These are phyloP conservation scores for Sceloporus undulatus DNA, from an alignment of 2,113 vertebrate genomes.

Conservation along the genomic window DNA sequence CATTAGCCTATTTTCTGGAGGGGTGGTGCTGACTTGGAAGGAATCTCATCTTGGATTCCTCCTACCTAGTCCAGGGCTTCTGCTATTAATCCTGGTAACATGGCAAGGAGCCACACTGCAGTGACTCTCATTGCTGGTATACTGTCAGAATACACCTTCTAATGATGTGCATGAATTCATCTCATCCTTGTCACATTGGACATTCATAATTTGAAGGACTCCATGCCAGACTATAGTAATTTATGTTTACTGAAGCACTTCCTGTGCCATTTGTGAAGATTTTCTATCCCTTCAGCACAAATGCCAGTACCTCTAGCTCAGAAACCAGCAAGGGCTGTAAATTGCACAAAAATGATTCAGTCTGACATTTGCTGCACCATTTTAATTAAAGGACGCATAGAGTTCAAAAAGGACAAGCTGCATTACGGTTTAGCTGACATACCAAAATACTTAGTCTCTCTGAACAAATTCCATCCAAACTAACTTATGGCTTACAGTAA, in stretches of 20 bases:
- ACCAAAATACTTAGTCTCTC: neutral
- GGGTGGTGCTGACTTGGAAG: neutral
- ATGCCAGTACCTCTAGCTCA: neutral
- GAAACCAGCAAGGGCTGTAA: neutral
- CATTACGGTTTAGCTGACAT: neutral
- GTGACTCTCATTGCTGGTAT: neutral
- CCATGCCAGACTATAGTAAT: neutral
- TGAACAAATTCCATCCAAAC: neutral
- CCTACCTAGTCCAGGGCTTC: neutral
- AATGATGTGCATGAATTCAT: neutral
- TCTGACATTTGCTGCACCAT: neutral
- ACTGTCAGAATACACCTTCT: neutral
- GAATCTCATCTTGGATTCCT: neutral
- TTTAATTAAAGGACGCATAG: neutral
- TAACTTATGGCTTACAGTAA: neutral
- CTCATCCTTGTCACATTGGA: no score
- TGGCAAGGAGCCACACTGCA: neutral
- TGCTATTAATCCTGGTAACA: neutral
- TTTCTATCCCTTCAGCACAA: neutral
- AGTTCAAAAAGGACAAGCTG: neutral
- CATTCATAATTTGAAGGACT: neutral
- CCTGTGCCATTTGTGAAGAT: neutral
- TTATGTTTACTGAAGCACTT: neutral
- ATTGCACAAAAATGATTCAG: neutral
- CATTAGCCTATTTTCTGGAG: slow-evolving; percentile 4